Percentiles rank a stretch among this genome's conserved stretches.
Conservation (phyloP, 2,113 vertebrate genomes). For the Zosterops pallidus region DNA sequence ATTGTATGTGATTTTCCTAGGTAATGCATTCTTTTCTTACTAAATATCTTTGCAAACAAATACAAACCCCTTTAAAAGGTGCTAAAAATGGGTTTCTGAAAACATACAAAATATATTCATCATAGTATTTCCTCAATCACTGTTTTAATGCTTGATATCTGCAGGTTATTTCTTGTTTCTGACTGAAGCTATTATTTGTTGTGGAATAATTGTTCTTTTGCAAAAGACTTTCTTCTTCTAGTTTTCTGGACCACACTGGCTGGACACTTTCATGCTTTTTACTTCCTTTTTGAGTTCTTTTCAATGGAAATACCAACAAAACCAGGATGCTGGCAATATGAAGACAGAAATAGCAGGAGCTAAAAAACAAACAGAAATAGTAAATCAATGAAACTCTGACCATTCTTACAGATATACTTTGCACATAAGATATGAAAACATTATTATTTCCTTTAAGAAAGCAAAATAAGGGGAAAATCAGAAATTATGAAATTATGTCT, state of each 20-base stretch:
- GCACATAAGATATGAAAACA: not conserved
- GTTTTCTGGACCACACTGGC: conserved; percentile 44
- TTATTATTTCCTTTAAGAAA: not conserved
- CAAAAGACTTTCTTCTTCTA: conserved; percentile 58
- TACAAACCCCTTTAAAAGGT: conserved; percentile 76
- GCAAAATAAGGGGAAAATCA: not conserved
- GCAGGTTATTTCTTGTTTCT: conserved; percentile 84
- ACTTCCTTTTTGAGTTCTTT: conserved; percentile 78
- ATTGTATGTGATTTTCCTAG: conserved; percentile 59
- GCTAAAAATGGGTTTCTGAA: conserved; percentile 75
- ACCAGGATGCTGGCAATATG: conserved; percentile 86
- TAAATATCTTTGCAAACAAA: conserved; percentile 71
- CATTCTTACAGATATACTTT: not conserved
- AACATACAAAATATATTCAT: conserved; percentile 67
- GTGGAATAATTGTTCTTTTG: conserved; percentile 74
- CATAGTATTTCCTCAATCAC: conserved; percentile 57
- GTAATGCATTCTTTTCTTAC: conserved; percentile 53
- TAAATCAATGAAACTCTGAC: not conserved
- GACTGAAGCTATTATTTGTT: conserved; percentile 87
- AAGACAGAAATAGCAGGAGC: conserved; percentile 92
- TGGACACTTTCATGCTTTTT: conserved; percentile 64
- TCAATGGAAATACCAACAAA: conserved; percentile 82
- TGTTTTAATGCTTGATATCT: conserved; percentile 70
- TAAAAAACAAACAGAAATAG: conserved; percentile 48
- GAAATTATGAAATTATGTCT: not conserved